Conservation (phyloP, 2,888 invertebrate genomes). For the Papilio protenor region DNA sequence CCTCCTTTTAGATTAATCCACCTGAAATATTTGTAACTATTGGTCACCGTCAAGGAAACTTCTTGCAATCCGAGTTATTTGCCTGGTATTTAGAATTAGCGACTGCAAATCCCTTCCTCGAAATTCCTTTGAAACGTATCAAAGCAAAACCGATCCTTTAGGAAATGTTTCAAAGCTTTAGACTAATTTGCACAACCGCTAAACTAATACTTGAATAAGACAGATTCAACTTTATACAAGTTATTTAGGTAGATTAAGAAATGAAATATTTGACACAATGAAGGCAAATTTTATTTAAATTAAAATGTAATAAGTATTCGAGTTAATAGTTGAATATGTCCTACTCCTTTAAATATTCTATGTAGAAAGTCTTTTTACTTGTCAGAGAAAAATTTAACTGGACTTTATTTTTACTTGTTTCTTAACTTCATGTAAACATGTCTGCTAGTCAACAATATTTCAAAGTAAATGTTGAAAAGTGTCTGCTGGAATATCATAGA, state of each 20-base stretch:
- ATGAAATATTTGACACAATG: neutral
- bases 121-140: neutral
- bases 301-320: neutral
- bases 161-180: conserved; percentile 7
- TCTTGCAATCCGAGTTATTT: neutral
- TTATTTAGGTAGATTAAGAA: neutral
- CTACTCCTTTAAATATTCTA: neutral
- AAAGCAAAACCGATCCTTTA: neutral
- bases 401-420: neutral
- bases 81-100: neutral
- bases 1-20: neutral
- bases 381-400: neutral
- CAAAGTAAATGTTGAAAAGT: neutral
- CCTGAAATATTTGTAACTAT: neutral
- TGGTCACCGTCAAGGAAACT: neutral
- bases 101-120: neutral
- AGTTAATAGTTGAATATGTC: neutral
- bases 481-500: neutral
- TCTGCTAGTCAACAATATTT: neutral
- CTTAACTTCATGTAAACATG: neutral
- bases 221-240: neutral
- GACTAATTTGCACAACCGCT: neutral
- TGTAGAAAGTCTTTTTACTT: neutral
- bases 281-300: no score
- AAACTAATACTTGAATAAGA: neutral